phyloP scores from a whole-genome alignment of 2,113 vertebrate genomes.

The Ophthalmolycus amberensis region DNA sequence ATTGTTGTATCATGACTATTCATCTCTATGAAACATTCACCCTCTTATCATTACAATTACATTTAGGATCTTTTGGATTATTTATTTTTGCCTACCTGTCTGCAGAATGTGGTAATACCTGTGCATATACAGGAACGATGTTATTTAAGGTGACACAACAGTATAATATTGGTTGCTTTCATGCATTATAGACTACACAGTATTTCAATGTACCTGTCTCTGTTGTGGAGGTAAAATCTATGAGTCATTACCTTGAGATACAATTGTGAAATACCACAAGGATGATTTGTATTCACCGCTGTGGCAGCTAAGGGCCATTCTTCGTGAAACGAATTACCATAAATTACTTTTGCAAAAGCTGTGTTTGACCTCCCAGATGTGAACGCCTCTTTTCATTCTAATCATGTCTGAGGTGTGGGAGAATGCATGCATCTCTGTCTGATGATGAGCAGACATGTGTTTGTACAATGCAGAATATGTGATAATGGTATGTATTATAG shows the following conservation, averaged over 20 bases:
- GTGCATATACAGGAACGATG: background rate
- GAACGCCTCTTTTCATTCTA: slow-evolving; percentile 9
- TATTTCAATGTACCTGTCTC: background rate
- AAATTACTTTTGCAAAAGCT: slow-evolving; percentile 14
- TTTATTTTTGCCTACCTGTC: background rate
- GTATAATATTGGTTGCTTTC: background rate
- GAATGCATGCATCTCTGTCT: background rate
- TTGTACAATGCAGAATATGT: slow-evolving; percentile 21
- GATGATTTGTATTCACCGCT: slow-evolving; percentile 16
- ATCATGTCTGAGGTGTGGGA: slow-evolving; percentile 22
- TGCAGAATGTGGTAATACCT: background rate
- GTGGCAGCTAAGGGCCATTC: background rate
- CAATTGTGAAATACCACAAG: background rate
- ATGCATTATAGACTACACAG: background rate
- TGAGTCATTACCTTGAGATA: background rate
- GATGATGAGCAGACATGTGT: background rate
- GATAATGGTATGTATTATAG: slow-evolving; percentile 14
- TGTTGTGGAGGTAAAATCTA: slow-evolving; percentile 2
- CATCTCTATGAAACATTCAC: too few species aligned
- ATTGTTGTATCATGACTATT: background rate
- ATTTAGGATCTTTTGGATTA: background rate
- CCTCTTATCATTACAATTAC: too few species aligned
- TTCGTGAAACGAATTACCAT: slow-evolving; percentile 27
- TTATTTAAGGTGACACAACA: slow-evolving; percentile 5
- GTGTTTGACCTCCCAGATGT: slow-evolving; percentile 15